Base-by-base conservation (phyloP, 2,113 vertebrate species). In the Dromas ardeola region DNA sequence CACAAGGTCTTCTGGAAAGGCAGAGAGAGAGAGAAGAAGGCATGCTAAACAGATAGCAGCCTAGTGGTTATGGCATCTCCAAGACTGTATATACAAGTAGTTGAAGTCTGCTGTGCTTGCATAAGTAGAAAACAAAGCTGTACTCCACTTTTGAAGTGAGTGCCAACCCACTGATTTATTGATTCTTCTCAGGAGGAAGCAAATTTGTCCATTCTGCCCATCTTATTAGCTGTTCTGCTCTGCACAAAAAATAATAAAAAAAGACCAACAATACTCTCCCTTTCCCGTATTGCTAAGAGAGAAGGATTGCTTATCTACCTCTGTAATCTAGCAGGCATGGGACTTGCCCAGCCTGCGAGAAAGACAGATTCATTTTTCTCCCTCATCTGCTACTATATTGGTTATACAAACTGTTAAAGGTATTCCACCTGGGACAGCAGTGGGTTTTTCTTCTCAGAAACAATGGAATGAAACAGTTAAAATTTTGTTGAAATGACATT, bases 301-400 rank as follows among this genome's bases (percentile, higher is more conserved):
- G 40, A 73, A 89, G 36, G 43, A 81, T 50, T 93, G 6, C 25
- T 86, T 58, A 80, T 29, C 17, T 25, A 16, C 7, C 6, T 40
- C 21, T 70, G 19, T 21, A 67, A 74, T 69, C 22, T 30, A 47
- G n/a, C 22, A 78, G 38, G 40, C 34, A 71, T 38, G 30, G 42
- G 11, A 67, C 50, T 52, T 93, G 22, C 9, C 20, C 32, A 55
- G 15, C 26, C 34, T 72, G 27, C 1, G 3, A 80, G 52, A 92
- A 92, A 80, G 32, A 76, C 4, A 92, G 61, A n/a, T 90, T 72
- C 2, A 29, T 69, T 88, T 94, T 90, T 77, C 79, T 92, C 49
- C 16, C 26, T 88, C 53, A 42, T 36, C 27, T 76, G 36, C 32
- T 66, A 18, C 36, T 50, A 32, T 58, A 61, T 23, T 58, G 18